Conservation (phyloP, 2,888 invertebrate species). For the Tiliacea citrago region DNA sequence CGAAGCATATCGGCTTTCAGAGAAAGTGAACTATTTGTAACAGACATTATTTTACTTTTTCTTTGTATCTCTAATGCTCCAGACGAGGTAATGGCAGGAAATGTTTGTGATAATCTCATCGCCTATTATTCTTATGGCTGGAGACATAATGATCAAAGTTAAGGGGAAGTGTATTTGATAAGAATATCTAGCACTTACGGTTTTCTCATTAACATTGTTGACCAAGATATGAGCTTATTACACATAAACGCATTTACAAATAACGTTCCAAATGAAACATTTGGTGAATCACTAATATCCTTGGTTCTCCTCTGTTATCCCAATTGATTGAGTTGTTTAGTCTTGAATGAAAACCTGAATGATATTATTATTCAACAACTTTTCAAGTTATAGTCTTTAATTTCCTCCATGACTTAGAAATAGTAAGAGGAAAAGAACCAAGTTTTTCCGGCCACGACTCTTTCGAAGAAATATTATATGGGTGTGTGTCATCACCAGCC, state of each 20-base stretch:
- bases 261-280: not conserved
- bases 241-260: not conserved
- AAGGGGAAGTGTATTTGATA: conserved; percentile 28
- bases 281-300: not conserved
- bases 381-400: not conserved
- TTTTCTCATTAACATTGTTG: not conserved
- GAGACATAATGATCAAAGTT: conserved; percentile 13
- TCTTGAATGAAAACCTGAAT: not conserved
- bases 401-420: not conserved
- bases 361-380: not conserved
- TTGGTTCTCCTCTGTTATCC: not conserved
- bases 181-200: conserved; percentile 13
- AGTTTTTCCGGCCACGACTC: not conserved
- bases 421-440: not conserved
- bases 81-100: conserved; percentile 41
- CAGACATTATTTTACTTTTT: conserved; percentile 47
- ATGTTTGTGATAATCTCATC: conserved; percentile 30
- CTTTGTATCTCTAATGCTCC: conserved; percentile 37
- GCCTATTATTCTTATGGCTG: conserved; percentile 32
- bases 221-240: not conserved
- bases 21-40: conserved; percentile 65
- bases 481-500: conserved; percentile 24
- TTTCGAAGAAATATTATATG: conserved; percentile 28
- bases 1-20: conserved; percentile 66
- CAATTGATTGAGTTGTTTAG: not conserved